A percentile compares a stretch with the other conserved stretches of the same genome.
These are phyloP conservation scores for Tryphoninae sp. DNA, from an alignment of 2,888 invertebrate species.

Conservation along the genomic window DNA sequence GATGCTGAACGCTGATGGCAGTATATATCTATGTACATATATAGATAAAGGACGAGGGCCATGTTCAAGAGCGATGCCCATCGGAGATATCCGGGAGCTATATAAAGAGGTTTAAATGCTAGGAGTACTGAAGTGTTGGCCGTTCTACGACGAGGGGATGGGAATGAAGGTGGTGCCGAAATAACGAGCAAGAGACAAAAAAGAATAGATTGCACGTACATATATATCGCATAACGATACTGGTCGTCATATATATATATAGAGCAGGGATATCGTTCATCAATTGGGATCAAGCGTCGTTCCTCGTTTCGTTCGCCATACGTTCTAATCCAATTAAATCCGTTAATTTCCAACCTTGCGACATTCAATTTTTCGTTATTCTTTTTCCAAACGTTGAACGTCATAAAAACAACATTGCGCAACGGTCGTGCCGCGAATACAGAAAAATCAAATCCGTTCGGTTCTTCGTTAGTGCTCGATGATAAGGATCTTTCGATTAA, in stretches of 20 bases:
- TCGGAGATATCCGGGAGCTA: not conserved
- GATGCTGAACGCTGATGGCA: conserved; percentile 23
- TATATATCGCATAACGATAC: conserved; percentile 32
- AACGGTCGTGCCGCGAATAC: not conserved
- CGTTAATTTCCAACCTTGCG: not conserved
- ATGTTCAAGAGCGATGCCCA: conserved; percentile 6
- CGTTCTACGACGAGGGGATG: not conserved
- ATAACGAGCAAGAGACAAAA: conserved; percentile 49
- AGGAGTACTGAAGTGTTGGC: conserved; percentile 13
- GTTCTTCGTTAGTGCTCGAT: conserved; percentile 18
- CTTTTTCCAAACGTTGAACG: conserved; percentile 6
- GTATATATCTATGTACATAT: conserved; percentile 1
- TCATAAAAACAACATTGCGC: not conserved
- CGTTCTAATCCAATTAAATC: conserved; percentile 21
- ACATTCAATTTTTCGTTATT: not conserved
- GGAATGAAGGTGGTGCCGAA: conserved; percentile 29
- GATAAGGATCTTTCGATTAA: conserved; percentile 26
- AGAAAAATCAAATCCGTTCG: not conserved
- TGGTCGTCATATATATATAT: conserved; percentile 2
- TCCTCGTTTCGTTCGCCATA: not conserved
- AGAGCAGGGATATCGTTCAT: conserved; percentile 4
- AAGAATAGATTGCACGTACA: conserved; percentile 19
- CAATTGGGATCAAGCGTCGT: conserved; percentile 20
- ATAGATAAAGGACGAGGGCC: not conserved
- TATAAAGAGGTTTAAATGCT: conserved; percentile 33